Percentiles rank a stretch among this genome's conserved stretches.
phyloP scores from a whole-genome alignment of 2,797 vertebrate species.

The Pogonophryne albipinna region DNA sequence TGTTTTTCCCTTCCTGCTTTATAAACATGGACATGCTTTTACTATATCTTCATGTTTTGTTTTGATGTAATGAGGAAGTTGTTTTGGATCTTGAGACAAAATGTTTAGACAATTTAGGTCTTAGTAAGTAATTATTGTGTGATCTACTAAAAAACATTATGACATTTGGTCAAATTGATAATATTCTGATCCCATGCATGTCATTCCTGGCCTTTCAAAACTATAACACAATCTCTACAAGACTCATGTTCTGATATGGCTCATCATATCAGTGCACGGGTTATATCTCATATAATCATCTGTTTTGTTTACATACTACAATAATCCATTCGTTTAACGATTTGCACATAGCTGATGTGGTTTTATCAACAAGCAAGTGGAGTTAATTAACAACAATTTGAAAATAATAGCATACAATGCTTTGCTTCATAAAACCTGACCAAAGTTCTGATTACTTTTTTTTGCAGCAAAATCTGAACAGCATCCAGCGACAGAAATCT shows the following conservation, averaged over 20 bases:
- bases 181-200: neutral
- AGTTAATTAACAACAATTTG: neutral
- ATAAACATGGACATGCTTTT: neutral
- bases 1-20: neutral
- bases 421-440: neutral
- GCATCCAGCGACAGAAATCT: slow-evolving; percentile 90
- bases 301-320: neutral
- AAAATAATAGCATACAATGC: too few relatives aligned
- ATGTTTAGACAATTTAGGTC: neutral
- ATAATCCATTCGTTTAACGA: neutral
- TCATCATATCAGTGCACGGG: neutral
- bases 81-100: neutral
- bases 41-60: neutral
- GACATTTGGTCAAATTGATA: neutral
- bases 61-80: neutral
- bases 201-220: neutral
- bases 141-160: neutral
- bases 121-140: neutral
- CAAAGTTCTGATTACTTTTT: slow-evolving; percentile 11
- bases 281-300: neutral
- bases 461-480: slow-evolving; percentile 89
- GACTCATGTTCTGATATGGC: neutral
- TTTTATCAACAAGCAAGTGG: neutral
- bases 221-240: neutral
- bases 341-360: neutral